A percentile compares a stretch with the other conserved stretches of the same genome.
These are phyloP conservation scores for Vollenhovia emeryi DNA, from an alignment of 1,140 invertebrate genomes.

Conservation along the genomic window DNA sequence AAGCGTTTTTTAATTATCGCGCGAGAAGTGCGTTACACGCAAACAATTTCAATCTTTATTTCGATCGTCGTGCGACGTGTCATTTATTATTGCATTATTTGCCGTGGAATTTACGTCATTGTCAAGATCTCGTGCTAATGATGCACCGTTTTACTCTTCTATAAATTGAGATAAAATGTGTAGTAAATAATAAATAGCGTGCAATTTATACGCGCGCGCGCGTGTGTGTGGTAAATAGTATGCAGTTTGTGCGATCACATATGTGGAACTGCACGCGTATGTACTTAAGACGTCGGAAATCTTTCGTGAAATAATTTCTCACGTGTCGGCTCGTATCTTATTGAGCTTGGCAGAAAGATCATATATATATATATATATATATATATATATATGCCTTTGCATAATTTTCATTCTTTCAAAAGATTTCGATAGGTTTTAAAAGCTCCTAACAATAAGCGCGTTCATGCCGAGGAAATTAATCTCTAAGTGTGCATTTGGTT, in stretches of 20 bases:
- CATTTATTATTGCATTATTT: not conserved
- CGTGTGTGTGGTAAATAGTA: not conserved
- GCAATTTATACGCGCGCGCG: no score
- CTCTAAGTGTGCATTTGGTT: not conserved
- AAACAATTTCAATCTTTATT: not conserved
- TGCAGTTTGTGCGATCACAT: not conserved
- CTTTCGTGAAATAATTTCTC: not conserved
- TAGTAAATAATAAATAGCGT: not conserved
- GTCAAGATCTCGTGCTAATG: not conserved
- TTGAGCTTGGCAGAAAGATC: not conserved
- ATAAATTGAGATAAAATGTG: not conserved
- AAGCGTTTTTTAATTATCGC: not conserved
- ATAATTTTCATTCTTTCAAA: not conserved
- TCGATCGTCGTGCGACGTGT: not conserved
- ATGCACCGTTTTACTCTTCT: not conserved
- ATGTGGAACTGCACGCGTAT: not conserved
- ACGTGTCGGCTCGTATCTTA: not conserved
- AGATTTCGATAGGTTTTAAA: not conserved
- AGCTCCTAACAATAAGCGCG: not conserved
- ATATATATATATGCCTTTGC: not conserved
- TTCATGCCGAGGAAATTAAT: not conserved
- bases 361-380: no score
- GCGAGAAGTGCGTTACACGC: not conserved
- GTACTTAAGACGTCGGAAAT: not conserved
- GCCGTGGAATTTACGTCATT: not conserved